Percentiles rank a stretch among this genome's conserved stretches.
Conservation (phyloP, 2,888 invertebrate genomes). For the Drosophila koepferae region DNA sequence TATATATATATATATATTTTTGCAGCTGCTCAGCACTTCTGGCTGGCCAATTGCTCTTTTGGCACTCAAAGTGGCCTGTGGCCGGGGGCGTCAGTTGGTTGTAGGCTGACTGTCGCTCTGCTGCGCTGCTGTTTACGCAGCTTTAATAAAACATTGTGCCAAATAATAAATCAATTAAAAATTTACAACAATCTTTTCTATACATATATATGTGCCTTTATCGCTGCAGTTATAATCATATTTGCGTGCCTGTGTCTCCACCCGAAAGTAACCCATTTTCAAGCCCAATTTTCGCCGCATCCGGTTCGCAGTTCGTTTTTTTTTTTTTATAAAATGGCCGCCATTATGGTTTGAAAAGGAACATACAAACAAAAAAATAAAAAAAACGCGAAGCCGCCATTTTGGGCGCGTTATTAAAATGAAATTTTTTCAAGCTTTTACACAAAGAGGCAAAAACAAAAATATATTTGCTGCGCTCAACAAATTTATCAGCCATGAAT, state of each 20-base stretch:
- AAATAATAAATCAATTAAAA: slow-evolving; percentile 71
- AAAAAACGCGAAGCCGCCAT: slow-evolving; percentile 29
- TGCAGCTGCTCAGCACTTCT: slow-evolving; percentile 10
- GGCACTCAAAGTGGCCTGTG: slow-evolving; percentile 5
- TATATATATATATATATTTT: slow-evolving; percentile 1
- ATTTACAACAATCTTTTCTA: slow-evolving; percentile 47
- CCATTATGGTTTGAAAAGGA: slow-evolving; percentile 41
- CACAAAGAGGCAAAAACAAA: not conserved
- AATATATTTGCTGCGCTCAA: slow-evolving; percentile 15
- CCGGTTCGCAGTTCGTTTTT: slow-evolving; percentile 17
- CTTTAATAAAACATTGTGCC: slow-evolving; percentile 69
- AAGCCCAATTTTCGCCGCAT: slow-evolving; percentile 37
- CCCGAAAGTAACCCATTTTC: slow-evolving; percentile 31
- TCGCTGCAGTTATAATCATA: slow-evolving; percentile 30
- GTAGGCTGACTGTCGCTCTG: slow-evolving; percentile 18
- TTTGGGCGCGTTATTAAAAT: slow-evolving; percentile 42
- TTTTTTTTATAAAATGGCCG: slow-evolving; percentile 40
- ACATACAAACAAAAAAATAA: slow-evolving; percentile 17
- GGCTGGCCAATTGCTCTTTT: slow-evolving; percentile 41
- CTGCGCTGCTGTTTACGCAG: slow-evolving; percentile 41
- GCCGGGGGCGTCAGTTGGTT: slow-evolving; percentile 5
- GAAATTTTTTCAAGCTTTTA: slow-evolving; percentile 15
- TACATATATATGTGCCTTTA: slow-evolving; percentile 2
- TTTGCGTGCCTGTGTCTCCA: not conserved
- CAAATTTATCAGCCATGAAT: slow-evolving; percentile 46